Base-by-base conservation (phyloP, 2,797 vertebrate species). In the Sebastes kiyomatsui region DNA sequence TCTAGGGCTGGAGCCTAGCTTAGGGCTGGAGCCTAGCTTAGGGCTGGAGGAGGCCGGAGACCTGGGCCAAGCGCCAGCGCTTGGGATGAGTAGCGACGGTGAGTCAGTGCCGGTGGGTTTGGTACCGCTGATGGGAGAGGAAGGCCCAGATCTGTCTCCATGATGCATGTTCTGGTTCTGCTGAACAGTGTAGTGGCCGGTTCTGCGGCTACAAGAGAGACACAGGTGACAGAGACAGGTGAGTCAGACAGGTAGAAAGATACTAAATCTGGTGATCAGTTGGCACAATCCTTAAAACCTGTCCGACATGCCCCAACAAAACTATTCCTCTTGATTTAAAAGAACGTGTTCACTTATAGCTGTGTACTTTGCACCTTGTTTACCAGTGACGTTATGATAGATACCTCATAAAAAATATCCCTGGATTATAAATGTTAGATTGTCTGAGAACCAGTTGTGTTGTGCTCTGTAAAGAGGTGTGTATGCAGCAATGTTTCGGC, bases 111-210 rank as follows among this genome's bases (percentile, higher is more conserved):
- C 60, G 18, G 67, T 30, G 59, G 64, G 22, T 83, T 83, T 88
- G n/a, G 80, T 28, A 28, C 9, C 33, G 16, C 14, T 10, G 61
- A 46, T 6, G n/a, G 62, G 2, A 2, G 55, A 16, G 7, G 74
- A 28, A 2, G 77, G 46, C 11, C 33, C 88, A 30, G 72, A 8
- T 76, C 18, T 59, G 80, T 91, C 86, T 7, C 49, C 86, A 20
- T 75, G 80, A 1, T 81, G 86, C 6, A 67, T 2, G 72, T 64
- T 83, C 52, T 85, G 90, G 79, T 74, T 91, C 78, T 92, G 92
- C 80, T 92, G 97, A 86, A 96, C 96, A 88, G 93, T 95, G 84
- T 97, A 97, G 14, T 98, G 97, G 69, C 97, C 97, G 61, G 95
- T 94, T 64, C 94, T 96, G 71, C 95, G 94, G 83, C 97, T 99